Percentiles rank a stretch among this genome's conserved stretches.
Conservation (phyloP, 2,888 invertebrate species). For the Caenorhabditis sp. region DNA sequence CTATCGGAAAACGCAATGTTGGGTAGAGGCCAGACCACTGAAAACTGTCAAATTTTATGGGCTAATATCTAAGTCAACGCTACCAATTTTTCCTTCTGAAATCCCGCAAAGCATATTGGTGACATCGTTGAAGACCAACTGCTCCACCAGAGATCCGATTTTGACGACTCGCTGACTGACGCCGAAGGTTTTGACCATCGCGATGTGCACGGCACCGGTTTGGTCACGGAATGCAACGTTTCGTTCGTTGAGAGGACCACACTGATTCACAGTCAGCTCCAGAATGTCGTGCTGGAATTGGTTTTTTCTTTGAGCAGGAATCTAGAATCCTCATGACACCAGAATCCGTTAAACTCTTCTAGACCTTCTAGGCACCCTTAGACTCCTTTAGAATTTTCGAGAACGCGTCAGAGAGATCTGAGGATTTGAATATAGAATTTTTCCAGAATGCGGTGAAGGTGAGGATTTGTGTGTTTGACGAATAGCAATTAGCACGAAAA, state of each 20-base stretch:
- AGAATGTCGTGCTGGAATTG: constrained; percentile 88
- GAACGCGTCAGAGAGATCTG: no score
- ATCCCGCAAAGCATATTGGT: constrained; percentile 87
- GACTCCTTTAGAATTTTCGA: no score
- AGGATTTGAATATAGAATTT: no score
- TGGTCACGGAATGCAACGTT: constrained; percentile 91
- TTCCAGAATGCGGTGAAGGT: no score
- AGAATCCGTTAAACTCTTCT: no score
- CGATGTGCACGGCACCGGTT: constrained; percentile 84
- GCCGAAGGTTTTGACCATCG: constrained; percentile 88
- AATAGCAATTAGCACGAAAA: no score
- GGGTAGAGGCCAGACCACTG: constrained; percentile 90
- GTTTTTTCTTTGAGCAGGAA: no score
- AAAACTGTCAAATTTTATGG: constrained; percentile 6
- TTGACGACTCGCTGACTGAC: constrained; percentile 87
- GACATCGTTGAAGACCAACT: constrained; percentile 88
- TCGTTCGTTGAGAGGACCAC: constrained; percentile 89
- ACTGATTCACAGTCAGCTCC: constrained; percentile 91
- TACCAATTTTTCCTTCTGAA: constrained; percentile 88
- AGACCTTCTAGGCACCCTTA: no score
- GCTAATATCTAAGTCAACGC: constrained; percentile 19
- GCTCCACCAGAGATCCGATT: constrained; percentile 88
- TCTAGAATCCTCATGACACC: no score
- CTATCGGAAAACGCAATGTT: constrained; percentile 88
- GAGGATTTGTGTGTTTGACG: no score